Conservation (phyloP, 1,140 invertebrate species). For the Leptinotarsa undecemlineata region DNA sequence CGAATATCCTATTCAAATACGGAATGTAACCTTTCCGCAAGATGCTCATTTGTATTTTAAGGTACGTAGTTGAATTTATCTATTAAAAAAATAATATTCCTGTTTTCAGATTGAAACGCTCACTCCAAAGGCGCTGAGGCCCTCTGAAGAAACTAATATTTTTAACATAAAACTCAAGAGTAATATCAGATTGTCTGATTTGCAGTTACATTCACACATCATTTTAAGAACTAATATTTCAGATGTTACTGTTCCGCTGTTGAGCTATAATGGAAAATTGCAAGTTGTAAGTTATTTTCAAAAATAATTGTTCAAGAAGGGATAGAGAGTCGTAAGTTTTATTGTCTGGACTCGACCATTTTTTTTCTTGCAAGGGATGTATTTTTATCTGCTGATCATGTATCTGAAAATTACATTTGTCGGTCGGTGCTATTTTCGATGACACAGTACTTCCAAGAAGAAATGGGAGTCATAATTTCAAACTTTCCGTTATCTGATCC, state of each 20-base stretch:
- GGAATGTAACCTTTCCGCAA: slow-evolving; percentile 67
- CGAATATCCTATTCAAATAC: slow-evolving; percentile 69
- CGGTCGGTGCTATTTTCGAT: too few relatives aligned
- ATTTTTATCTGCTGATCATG: too few relatives aligned
- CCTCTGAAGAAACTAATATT: slow-evolving; percentile 64
- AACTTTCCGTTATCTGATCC: too few relatives aligned
- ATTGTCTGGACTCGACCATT: too few relatives aligned
- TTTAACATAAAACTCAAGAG: slow-evolving; percentile 64
- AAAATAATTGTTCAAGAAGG: background rate
- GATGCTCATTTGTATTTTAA: slow-evolving; percentile 66
- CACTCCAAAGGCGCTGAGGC: slow-evolving; percentile 64
- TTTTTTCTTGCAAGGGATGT: too few relatives aligned
- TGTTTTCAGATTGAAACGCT: slow-evolving; percentile 66
- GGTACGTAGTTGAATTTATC: slow-evolving; percentile 49
- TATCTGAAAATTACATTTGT: too few relatives aligned
- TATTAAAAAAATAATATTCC: background rate
- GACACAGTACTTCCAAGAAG: too few relatives aligned
- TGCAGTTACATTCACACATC: slow-evolving; percentile 68
- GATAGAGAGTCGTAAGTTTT: too few relatives aligned
- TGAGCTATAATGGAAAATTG: slow-evolving; percentile 77
- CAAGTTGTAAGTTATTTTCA: slow-evolving; percentile 57
- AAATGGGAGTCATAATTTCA: too few relatives aligned
- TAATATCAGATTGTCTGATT: slow-evolving; percentile 59
- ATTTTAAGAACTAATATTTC: slow-evolving; percentile 76
- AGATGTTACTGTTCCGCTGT: slow-evolving; percentile 68